These are phyloP conservation scores for Pipistrellus nathusii DNA, from an alignment of 2,797 vertebrate species.

Conservation along the genomic window DNA sequence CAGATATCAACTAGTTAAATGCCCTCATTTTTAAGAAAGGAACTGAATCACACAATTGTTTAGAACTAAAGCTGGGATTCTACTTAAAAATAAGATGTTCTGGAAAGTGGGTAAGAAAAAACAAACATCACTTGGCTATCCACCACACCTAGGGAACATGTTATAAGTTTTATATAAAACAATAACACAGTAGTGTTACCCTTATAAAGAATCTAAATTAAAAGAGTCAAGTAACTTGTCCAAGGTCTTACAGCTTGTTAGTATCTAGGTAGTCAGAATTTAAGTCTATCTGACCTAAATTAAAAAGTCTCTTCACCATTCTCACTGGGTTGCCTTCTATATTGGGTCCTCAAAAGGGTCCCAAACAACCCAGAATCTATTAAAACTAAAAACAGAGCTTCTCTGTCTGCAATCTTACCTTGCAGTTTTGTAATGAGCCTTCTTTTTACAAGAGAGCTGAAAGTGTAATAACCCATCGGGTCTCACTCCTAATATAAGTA, in stretches of 20 bases:
- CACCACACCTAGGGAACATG: neutral
- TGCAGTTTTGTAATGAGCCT: conserved; percentile 6
- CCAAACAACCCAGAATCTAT: neutral
- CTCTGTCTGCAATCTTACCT: conserved; percentile 10
- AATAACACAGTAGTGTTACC: neutral
- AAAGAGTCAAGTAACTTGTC: conserved; percentile 42
- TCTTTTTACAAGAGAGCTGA: neutral
- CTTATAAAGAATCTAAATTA: conserved; percentile 53
- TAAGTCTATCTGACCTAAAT: neutral
- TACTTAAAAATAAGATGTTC: conserved; percentile 67
- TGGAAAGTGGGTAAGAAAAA: conserved; percentile 53
- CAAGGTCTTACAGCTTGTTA: neutral
- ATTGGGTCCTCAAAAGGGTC: neutral
- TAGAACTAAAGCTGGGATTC: conserved; percentile 37
- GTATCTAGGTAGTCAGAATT: neutral
- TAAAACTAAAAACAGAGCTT: conserved; percentile 34
- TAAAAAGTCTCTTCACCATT: neutral
- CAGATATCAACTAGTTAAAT: conserved; percentile 43
- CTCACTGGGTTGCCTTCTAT: neutral
- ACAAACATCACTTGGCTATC: neutral
- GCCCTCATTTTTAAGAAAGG: conserved; percentile 46
- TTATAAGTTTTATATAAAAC: conserved; percentile 39
- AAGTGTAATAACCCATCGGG: neutral
- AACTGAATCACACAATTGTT: conserved; percentile 63
- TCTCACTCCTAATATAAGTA: neutral